Evolutionary conservation across 2,113 vertebrate species (phyloP).

Genomic region (Archilochus colubris): DNA sequence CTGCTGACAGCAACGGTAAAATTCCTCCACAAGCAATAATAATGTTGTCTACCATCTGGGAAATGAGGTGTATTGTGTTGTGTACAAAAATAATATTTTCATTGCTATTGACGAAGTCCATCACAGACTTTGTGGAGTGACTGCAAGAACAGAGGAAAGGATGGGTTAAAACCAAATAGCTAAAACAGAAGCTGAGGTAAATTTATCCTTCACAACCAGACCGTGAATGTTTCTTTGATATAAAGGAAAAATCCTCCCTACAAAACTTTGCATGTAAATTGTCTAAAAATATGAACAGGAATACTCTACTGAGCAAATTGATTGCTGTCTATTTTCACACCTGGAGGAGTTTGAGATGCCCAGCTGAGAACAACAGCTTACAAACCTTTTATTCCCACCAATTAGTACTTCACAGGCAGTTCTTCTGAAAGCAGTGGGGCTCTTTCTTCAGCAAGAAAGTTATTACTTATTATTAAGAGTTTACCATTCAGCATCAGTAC

Average conservation of each 20-base stretch:
- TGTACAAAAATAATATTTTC: constrained; percentile 99
- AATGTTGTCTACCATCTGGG: constrained; percentile 99
- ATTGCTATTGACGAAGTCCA: constrained; percentile 99
- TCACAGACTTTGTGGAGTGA: constrained; percentile 98
- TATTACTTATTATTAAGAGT: background rate
- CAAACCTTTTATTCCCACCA: background rate
- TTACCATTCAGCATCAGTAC: background rate
- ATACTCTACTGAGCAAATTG: background rate
- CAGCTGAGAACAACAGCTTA: fast-evolving
- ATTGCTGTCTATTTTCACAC: background rate
- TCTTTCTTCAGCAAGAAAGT: background rate
- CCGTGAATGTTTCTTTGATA: background rate
- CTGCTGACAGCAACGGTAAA: constrained; percentile 95
- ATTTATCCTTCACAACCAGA: background rate
- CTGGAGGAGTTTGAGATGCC: background rate
- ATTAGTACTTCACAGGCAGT: background rate
- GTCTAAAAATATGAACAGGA: background rate
- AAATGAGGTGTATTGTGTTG: constrained; percentile 99
- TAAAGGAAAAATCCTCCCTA: background rate
- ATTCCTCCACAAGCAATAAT: constrained; percentile 99
- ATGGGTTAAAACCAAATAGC: background rate
- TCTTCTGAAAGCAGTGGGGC: background rate
- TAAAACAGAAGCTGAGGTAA: background rate
- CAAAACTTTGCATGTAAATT: background rate
- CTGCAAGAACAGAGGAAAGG: constrained; percentile 75